Conservation (phyloP, 2,888 invertebrate genomes). For the Troides helena region DNA sequence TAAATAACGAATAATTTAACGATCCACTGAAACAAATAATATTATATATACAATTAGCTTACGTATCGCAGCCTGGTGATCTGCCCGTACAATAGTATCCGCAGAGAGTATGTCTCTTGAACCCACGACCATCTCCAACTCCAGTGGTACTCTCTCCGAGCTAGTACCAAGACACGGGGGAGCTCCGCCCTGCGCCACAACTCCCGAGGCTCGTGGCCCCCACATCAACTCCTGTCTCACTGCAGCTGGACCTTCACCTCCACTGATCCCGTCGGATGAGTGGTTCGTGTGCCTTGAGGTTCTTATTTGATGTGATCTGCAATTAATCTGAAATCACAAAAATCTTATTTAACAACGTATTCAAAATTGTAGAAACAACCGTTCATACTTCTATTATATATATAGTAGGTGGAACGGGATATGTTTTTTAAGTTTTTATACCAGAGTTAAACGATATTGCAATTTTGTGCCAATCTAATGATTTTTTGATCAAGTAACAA, state of each 20-base stretch:
- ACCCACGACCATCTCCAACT: constrained; percentile 68
- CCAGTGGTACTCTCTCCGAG: constrained; percentile 49
- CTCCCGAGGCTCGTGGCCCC: constrained; percentile 33
- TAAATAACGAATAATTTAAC: too few relatives aligned
- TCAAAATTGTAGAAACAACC: not conserved
- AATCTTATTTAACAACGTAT: not conserved
- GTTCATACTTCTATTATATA: not conserved
- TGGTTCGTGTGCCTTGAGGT: constrained; percentile 54
- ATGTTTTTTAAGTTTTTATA: too few relatives aligned
- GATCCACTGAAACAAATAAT: not conserved
- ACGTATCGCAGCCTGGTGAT: constrained; percentile 62
- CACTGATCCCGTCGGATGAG: constrained; percentile 40
- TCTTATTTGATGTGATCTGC: constrained; percentile 40
- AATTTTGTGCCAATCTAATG: too few relatives aligned
- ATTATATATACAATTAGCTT: constrained; percentile 35
- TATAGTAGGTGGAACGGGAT: not conserved
- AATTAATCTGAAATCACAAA: constrained; percentile 8
- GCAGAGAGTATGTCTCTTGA: constrained; percentile 78
- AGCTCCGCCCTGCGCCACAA: constrained; percentile 38
- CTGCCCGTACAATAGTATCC: constrained; percentile 84
- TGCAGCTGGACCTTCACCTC: constrained; percentile 40
- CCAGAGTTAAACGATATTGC: too few relatives aligned
- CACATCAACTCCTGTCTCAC: constrained; percentile 38
- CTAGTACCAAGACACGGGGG: constrained; percentile 27
- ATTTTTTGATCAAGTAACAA: too few relatives aligned